Percentiles rank a stretch among this genome's conserved stretches.
Evolutionary conservation across 2,888 invertebrate species (phyloP).

Genomic region (Andricus quercusramuli): DNA sequence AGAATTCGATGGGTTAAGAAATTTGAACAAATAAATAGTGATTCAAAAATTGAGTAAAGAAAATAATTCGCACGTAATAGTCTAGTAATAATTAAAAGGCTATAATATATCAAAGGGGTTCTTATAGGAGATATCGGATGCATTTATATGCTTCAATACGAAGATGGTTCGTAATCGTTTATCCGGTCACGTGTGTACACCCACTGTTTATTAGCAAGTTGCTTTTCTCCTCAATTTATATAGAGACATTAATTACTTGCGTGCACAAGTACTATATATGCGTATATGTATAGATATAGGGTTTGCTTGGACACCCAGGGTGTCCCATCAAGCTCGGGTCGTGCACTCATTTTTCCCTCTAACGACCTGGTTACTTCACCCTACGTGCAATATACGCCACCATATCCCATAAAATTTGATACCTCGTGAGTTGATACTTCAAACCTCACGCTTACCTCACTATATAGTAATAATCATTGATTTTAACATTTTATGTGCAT

Average conservation of each 20-base stretch:
- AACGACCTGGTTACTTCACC: conserved; percentile 36
- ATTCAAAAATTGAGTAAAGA: too few species aligned
- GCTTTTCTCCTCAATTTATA: conserved; percentile 38
- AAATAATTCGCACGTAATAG: too few species aligned
- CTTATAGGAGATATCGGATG: conserved; percentile 24
- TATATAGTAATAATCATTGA: too few species aligned
- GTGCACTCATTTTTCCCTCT: conserved; percentile 32
- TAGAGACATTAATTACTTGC: conserved; percentile 40
- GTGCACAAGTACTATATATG: conserved; percentile 23
- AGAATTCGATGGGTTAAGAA: too few species aligned
- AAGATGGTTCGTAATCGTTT: conserved; percentile 36
- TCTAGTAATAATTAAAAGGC: conserved; percentile 22
- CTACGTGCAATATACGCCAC: conserved; percentile 26
- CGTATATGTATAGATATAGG: too few species aligned
- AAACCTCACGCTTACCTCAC: neutral
- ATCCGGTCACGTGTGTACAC: conserved; percentile 39
- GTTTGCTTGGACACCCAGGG: conserved; percentile 29
- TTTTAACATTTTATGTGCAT: too few species aligned
- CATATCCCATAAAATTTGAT: conserved; percentile 31
- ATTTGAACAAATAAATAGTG: too few species aligned
- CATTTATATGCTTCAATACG: conserved; percentile 17
- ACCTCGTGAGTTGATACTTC: conserved; percentile 20
- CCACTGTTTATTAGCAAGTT: conserved; percentile 31
- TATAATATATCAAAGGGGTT: conserved; percentile 5
- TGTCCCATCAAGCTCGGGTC: conserved; percentile 5